Evolutionary conservation across 2,888 invertebrate genomes (phyloP), one percentile per base, ranked within the genome.

Genomic region (Coremacera marginata): DNA sequence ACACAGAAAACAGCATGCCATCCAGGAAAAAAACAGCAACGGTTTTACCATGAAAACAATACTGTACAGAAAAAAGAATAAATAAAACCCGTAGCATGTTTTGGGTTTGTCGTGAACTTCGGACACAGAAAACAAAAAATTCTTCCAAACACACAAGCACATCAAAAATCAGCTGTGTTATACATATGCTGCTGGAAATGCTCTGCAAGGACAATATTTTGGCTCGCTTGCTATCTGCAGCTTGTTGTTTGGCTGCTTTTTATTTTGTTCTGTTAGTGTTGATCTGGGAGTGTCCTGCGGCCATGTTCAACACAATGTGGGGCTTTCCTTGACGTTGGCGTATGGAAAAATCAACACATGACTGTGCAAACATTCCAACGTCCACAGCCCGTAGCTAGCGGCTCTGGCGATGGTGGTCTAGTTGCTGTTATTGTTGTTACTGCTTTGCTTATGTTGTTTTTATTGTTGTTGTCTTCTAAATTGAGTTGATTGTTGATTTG

Each of bases 311-410:
- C 81, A 80, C 25, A 78, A 78, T 79, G 74, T 76, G 76, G 77
- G 78, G 51, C 49, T 55, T 44, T 22, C 55, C 44, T 63, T n/a
- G 63, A 37, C 60, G 4, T 14, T 16, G 25, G 51, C 19, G 14
- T 27, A 11, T 44, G 44, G 44, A 9, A 51, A 37, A 51, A 34
- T 68, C 55, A 75, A 75, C 67, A 68, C 44, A 60, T 75, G 52
- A 57, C 27, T 16, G 44, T 22, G 44, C 16, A 16, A 27, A 27
- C 62, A 62, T 44, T 44, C 31, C 27, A 31, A 25, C 27, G 86
- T 84, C 85, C 84, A 83, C 86, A 84, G 81, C 16, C 5, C 16
- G 51, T 49, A 84, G 86, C 83, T 84, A 84, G 83, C 84, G 84
- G 82, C 84, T 85, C 84, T 85, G 84, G 60, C 70, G 70, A 70